Percentiles rank a stretch among this genome's conserved stretches.
These are phyloP conservation scores for Marronus borbonicus DNA, from an alignment of 2,888 invertebrate species.

Conservation along the genomic window DNA sequence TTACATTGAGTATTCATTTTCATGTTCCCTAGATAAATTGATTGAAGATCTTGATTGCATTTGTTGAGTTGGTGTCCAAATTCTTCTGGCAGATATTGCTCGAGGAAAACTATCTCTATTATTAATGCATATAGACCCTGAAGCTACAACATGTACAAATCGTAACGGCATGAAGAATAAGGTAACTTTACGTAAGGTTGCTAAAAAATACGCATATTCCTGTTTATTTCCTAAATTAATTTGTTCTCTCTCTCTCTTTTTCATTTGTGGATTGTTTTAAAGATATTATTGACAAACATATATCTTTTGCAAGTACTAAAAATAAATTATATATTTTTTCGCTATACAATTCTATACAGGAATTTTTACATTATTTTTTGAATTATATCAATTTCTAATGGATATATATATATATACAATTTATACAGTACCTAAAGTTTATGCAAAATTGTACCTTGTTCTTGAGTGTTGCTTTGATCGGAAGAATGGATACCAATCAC, in stretches of 20 bases:
- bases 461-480: constrained; percentile 60
- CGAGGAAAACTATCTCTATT: constrained; percentile 67
- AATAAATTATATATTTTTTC: constrained; percentile 12
- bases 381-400: not conserved
- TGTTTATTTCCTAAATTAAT: constrained; percentile 10
- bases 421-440: constrained; percentile 61
- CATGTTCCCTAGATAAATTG: constrained; percentile 58
- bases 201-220: not conserved
- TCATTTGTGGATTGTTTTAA: constrained; percentile 1
- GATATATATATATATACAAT: constrained; percentile 56
- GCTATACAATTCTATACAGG: constrained; percentile 50
- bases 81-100: constrained; percentile 62
- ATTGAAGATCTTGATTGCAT: constrained; percentile 63
- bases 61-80: constrained; percentile 61
- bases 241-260: not conserved
- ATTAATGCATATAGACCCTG: constrained; percentile 68
- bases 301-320: constrained; percentile 6
- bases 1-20: constrained; percentile 59
- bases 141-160: constrained; percentile 62
- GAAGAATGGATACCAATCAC: constrained; percentile 50
- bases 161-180: constrained; percentile 22
- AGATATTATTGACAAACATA: constrained; percentile 32
- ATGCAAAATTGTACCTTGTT: constrained; percentile 65
- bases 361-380: constrained; percentile 40
- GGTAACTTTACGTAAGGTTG: not conserved